Evolutionary conservation across 2,888 invertebrate species (phyloP).

Genomic region (Lasioglossum marginatum): DNA sequence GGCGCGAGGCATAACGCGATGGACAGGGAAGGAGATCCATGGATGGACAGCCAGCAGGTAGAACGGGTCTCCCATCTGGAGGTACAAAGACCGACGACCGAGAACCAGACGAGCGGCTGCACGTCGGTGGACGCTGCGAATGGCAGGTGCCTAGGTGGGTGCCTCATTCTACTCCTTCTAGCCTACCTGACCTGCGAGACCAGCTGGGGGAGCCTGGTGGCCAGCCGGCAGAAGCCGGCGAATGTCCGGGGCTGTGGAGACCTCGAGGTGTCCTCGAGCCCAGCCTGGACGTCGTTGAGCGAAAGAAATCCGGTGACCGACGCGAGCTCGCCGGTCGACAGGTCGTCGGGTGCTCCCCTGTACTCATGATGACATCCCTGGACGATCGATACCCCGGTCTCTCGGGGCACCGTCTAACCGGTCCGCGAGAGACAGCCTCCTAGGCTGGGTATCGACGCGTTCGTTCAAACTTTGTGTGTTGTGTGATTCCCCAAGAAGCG

Average conservation of each 20-base stretch:
- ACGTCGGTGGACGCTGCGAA: slow-evolving; percentile 66
- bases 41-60: slow-evolving; percentile 81
- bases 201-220: slow-evolving; percentile 53
- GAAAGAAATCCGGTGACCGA: slow-evolving; percentile 1
- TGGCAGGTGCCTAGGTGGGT: slow-evolving; percentile 82
- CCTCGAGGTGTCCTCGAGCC: slow-evolving; percentile 36
- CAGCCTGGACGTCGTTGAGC: slow-evolving; percentile 30
- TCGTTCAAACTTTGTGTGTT: slow-evolving; percentile 44
- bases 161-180: slow-evolving; percentile 81
- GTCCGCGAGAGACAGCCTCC: neutral
- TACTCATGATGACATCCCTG: slow-evolving; percentile 63
- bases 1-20: slow-evolving; percentile 74
- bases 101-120: slow-evolving; percentile 80
- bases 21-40: slow-evolving; percentile 77
- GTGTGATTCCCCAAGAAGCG: slow-evolving; percentile 39
- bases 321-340: slow-evolving; percentile 21
- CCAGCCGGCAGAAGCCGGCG: slow-evolving; percentile 55
- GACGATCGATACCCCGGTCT: slow-evolving; percentile 35
- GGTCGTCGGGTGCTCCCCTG: slow-evolving; percentile 28
- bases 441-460: slow-evolving; percentile 26
- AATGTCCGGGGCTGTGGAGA: slow-evolving; percentile 32
- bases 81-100: slow-evolving; percentile 80
- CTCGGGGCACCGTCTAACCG: slow-evolving; percentile 2
- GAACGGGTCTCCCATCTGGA: slow-evolving; percentile 81
- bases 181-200: slow-evolving; percentile 67